Percentiles rank a stretch among this genome's conserved stretches.
phyloP scores from a whole-genome alignment of 2,888 invertebrate species.

The Dascillus cervinus region DNA sequence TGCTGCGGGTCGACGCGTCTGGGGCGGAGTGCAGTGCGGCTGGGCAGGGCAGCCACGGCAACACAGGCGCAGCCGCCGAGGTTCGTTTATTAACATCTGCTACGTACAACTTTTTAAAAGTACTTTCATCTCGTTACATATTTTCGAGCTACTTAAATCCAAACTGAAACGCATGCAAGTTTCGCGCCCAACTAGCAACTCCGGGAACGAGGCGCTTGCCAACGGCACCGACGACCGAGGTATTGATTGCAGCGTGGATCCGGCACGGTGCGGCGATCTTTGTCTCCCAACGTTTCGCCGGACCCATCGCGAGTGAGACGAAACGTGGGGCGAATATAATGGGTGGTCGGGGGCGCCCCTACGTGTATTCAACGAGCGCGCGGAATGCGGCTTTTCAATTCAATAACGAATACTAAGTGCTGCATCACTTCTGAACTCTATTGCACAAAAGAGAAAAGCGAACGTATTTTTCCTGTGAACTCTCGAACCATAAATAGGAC shows the following conservation, averaged over 20 bases:
- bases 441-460: conserved; percentile 13
- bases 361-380: conserved; percentile 17
- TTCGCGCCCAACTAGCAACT: too few relatives aligned
- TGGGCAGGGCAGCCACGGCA: conserved; percentile 35
- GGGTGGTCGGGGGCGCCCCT: conserved; percentile 18
- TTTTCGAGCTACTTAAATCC: too few relatives aligned
- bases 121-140: conserved; percentile 1
- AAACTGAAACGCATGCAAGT: too few relatives aligned
- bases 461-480: conserved; percentile 12
- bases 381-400: conserved; percentile 21
- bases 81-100: conserved; percentile 16
- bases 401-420: conserved; percentile 20
- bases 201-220: too few relatives aligned
- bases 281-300: conserved; percentile 15
- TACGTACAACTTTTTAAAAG: conserved; percentile 5
- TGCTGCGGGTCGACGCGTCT: conserved; percentile 28
- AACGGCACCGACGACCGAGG: conserved; percentile 14
- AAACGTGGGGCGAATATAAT: conserved; percentile 21
- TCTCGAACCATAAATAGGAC: conserved; percentile 20
- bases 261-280: conserved; percentile 16
- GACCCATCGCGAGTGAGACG: conserved; percentile 14
- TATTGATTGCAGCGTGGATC: conserved; percentile 20
- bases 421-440: conserved; percentile 19
- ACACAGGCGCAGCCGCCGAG: conserved; percentile 27
- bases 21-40: conserved; percentile 35